Evolutionary conservation across 2,113 vertebrate species (phyloP).

Genomic region (Gyps fulvus): DNA sequence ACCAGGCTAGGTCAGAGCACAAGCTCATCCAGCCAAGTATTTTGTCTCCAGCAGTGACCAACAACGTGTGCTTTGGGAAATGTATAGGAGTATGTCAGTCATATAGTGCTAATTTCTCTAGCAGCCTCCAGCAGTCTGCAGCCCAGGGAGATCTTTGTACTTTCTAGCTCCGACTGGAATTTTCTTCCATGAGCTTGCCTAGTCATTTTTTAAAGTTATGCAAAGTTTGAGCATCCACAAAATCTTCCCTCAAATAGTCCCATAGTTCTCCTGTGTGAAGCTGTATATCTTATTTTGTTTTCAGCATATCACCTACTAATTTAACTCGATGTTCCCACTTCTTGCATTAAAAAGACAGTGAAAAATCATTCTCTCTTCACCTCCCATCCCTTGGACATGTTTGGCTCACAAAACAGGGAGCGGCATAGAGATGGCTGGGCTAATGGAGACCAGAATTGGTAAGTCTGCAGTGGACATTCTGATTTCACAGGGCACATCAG

Average conservation of each 20-base stretch:
- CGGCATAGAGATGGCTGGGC: background rate
- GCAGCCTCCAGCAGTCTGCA: slow-evolving; percentile 6
- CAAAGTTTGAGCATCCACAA: background rate
- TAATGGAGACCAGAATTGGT: background rate
- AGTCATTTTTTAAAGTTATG: background rate
- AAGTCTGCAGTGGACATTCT: background rate
- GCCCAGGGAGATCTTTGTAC: background rate
- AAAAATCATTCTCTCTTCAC: slow-evolving; percentile 49
- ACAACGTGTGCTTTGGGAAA: background rate
- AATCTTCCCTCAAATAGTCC: background rate
- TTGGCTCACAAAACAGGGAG: slow-evolving; percentile 46
- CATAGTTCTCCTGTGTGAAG: background rate
- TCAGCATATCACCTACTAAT: slow-evolving; percentile 39
- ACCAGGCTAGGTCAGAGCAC: background rate
- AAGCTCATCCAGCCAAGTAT: background rate
- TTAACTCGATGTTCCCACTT: background rate
- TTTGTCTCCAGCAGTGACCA: background rate
- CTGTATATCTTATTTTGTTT: slow-evolving; percentile 20
- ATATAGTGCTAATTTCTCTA: background rate
- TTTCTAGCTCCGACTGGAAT: background rate
- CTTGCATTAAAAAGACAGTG: slow-evolving; percentile 52
- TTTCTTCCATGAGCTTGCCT: background rate
- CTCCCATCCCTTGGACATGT: slow-evolving; percentile 32
- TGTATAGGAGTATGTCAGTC: background rate
- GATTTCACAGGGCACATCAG: background rate